Conservation (phyloP, 2,797 vertebrate species). For the Limnodromus scolopaceus region DNA sequence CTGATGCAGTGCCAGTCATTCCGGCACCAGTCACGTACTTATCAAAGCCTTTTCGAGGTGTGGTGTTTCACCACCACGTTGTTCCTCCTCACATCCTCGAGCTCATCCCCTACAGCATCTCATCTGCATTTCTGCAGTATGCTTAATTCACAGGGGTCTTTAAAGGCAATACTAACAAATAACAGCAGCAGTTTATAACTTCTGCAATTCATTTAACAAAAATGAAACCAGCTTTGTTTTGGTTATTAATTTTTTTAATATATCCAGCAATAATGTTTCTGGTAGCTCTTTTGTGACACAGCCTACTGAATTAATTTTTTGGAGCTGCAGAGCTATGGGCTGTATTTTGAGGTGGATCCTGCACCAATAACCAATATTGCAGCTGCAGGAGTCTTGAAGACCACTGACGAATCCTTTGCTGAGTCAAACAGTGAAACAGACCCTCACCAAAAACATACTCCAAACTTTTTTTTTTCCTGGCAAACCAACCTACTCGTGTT, state of each 20-base stretch:
- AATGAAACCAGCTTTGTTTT: not conserved
- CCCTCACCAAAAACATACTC: not conserved
- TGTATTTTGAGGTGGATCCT: not conserved
- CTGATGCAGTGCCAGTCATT: not conserved
- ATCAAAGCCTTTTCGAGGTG: not conserved
- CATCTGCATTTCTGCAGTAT: rapidly evolving
- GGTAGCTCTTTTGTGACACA: not conserved
- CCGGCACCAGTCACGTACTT: not conserved
- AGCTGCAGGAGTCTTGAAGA: not conserved
- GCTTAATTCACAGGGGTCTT: not conserved
- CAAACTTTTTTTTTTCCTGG: not conserved
- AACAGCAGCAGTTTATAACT: not conserved
- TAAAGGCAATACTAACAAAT: not conserved
- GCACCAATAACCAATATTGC: not conserved
- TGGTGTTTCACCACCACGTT: rapidly evolving
- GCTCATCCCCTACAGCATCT: not conserved
- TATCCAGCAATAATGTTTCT: not conserved
- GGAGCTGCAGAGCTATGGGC: not conserved
- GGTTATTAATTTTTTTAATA: not conserved
- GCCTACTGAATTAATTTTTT: not conserved
- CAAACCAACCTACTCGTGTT: not conserved
- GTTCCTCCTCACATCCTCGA: not conserved
- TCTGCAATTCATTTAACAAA: not conserved
- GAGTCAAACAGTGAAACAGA: not conserved
- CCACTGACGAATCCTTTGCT: not conserved